Percentiles rank a stretch among this genome's conserved stretches.
Conservation (phyloP, 2,113 vertebrate genomes). For the Aphelocoma coerulescens region DNA sequence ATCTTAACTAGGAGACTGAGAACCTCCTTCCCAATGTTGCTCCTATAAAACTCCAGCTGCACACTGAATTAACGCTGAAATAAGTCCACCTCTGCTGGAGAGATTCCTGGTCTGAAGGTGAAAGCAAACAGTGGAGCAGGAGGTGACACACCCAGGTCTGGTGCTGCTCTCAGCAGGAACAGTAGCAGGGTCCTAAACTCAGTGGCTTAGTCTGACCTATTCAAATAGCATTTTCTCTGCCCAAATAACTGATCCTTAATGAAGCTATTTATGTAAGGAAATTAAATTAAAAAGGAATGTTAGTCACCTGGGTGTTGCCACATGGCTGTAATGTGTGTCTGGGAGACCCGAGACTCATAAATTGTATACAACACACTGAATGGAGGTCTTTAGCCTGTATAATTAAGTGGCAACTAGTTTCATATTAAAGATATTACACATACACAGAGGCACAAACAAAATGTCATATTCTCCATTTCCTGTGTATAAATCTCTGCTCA, state of each 20-base stretch:
- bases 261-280: constrained; percentile 72
- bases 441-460: constrained; percentile 55
- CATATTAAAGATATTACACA: constrained; percentile 64
- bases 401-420: constrained; percentile 67
- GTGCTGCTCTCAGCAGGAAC: neutral
- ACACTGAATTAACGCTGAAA: neutral
- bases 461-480: constrained; percentile 61
- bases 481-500: constrained; percentile 31
- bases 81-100: neutral
- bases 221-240: constrained; percentile 58
- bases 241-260: constrained; percentile 70
- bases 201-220: constrained; percentile 26
- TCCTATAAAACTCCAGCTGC: neutral
- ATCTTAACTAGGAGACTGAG: neutral
- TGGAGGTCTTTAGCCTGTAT: constrained; percentile 58
- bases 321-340: constrained; percentile 34
- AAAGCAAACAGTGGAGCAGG: neutral
- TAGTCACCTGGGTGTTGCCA: constrained; percentile 65
- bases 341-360: constrained; percentile 63
- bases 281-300: constrained; percentile 74
- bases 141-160: neutral
- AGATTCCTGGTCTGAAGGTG: neutral
- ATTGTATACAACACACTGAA: constrained; percentile 60
- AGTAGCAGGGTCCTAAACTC: constrained; percentile 43
- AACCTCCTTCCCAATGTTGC: neutral